Evolutionary conservation across 1,140 invertebrate species (phyloP).

Genomic region (Ceratosolen solmsi): DNA sequence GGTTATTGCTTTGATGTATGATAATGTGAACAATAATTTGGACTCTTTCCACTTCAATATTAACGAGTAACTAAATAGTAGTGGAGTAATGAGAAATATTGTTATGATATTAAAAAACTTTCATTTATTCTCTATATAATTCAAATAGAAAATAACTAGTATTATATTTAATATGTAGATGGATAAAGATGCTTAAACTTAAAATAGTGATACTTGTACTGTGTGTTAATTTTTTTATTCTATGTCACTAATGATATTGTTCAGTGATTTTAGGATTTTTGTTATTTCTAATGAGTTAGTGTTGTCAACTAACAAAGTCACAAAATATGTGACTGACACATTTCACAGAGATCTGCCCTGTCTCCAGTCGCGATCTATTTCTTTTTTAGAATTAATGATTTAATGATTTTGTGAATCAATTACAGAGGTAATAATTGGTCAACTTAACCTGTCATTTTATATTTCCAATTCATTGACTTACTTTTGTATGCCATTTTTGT

Average conservation of each 20-base stretch:
- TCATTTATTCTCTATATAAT: not conserved
- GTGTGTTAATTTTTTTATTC: conserved; percentile 53
- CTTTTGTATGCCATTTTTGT: not conserved
- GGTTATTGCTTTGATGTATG: conserved; percentile 57
- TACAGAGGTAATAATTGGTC: conserved; percentile 16
- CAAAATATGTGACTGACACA: conserved; percentile 69
- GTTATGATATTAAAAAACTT: too few species aligned
- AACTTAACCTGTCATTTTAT: not conserved
- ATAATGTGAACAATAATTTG: conserved; percentile 54
- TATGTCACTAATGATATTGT: conserved; percentile 70
- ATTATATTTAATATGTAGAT: not conserved
- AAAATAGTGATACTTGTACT: conserved; percentile 13
- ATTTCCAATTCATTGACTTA: not conserved
- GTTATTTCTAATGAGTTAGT: conserved; percentile 68
- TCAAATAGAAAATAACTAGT: conserved; percentile 6
- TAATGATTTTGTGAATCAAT: conserved; percentile 17
- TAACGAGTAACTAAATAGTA: conserved; percentile 16
- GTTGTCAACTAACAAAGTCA: conserved; percentile 72
- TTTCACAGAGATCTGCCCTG: conserved; percentile 67
- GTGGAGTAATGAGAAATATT: too few species aligned
- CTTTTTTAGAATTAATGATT: not conserved
- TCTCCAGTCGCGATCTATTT: conserved; percentile 58
- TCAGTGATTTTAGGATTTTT: conserved; percentile 71
- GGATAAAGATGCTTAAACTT: conserved; percentile 16
- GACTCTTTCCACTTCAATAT: conserved; percentile 12